Evolutionary conservation across 2,113 vertebrate genomes (phyloP).

Genomic region (Argyrosomus japonicus): DNA sequence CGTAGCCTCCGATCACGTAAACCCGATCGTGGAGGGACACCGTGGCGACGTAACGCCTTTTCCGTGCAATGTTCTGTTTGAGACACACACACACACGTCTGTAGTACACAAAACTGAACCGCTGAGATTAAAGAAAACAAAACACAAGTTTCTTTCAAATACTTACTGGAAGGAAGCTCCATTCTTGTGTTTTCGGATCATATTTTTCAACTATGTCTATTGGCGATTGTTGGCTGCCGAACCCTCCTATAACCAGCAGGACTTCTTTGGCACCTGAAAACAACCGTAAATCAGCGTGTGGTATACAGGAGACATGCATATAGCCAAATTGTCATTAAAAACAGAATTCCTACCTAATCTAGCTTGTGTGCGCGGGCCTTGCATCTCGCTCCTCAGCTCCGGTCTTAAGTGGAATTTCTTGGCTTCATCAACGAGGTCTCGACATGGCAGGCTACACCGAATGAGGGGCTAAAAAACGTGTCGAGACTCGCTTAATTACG

Average conservation of each 20-base stretch:
- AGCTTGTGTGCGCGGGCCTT: slow-evolving; percentile 95
- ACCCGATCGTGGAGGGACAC: slow-evolving; percentile 96
- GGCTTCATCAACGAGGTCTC: slow-evolving; percentile 98
- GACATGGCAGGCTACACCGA: slow-evolving; percentile 95
- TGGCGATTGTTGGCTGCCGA: slow-evolving; percentile 98
- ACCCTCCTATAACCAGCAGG: slow-evolving; percentile 96
- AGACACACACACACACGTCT: neutral
- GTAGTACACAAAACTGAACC: neutral
- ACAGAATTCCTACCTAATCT: slow-evolving; percentile 87
- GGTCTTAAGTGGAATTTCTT: slow-evolving; percentile 99
- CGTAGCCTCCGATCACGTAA: slow-evolving; percentile 97
- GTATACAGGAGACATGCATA: neutral
- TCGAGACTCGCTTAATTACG: slow-evolving; percentile 55
- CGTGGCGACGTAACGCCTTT: slow-evolving; percentile 95
- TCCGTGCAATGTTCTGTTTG: slow-evolving; percentile 93
- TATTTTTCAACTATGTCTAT: slow-evolving; percentile 99
- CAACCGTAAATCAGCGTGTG: slow-evolving; percentile 12
- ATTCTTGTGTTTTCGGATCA: slow-evolving; percentile 97
- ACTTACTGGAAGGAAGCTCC: slow-evolving; percentile 97
- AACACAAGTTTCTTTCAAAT: neutral
- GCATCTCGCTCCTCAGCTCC: slow-evolving; percentile 97
- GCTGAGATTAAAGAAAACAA: neutral
- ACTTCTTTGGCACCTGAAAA: slow-evolving; percentile 96
- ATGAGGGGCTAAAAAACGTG: slow-evolving; percentile 90
- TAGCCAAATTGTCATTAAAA: neutral